Evolutionary conservation across 2,797 vertebrate genomes (phyloP).

Genomic region (Anolis apletophallus): DNA sequence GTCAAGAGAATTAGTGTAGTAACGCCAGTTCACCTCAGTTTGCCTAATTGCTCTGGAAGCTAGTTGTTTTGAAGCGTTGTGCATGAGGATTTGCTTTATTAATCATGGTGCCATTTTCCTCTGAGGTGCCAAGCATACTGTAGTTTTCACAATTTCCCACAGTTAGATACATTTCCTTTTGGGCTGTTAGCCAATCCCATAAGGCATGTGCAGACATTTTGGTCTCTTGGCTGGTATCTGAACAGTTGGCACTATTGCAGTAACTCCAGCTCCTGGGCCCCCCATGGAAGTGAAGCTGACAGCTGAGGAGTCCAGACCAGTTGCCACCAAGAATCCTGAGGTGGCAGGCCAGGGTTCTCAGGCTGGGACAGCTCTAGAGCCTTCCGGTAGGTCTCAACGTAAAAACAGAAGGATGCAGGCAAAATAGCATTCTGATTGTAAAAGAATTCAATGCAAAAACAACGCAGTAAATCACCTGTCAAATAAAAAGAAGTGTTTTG

Average conservation of each 20-base stretch:
- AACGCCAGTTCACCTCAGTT: neutral
- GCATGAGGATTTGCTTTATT: neutral
- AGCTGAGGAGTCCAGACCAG: conserved; percentile 63
- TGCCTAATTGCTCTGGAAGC: neutral
- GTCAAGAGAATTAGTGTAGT: neutral
- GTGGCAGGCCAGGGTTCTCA: conserved; percentile 70
- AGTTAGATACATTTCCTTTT: neutral
- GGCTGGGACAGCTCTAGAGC: conserved; percentile 72
- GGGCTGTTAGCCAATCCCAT: neutral
- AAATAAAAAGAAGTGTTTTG: neutral
- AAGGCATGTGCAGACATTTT: neutral
- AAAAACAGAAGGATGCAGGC: neutral
- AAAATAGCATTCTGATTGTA: neutral
- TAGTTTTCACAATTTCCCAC: neutral
- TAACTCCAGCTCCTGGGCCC: conserved; percentile 65
- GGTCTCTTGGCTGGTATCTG: neutral
- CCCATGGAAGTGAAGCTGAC: conserved; percentile 64
- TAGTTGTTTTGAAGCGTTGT: neutral
- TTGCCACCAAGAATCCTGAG: conserved; percentile 60
- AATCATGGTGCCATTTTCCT: neutral
- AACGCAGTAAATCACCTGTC: neutral
- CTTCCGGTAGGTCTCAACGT: conserved; percentile 80
- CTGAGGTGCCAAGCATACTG: neutral
- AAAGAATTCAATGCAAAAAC: neutral
- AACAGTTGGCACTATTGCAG: conserved; percentile 56